Evolutionary conservation across 2,888 invertebrate genomes (phyloP).

Genomic region (Pycnomerus fuliginosus): DNA sequence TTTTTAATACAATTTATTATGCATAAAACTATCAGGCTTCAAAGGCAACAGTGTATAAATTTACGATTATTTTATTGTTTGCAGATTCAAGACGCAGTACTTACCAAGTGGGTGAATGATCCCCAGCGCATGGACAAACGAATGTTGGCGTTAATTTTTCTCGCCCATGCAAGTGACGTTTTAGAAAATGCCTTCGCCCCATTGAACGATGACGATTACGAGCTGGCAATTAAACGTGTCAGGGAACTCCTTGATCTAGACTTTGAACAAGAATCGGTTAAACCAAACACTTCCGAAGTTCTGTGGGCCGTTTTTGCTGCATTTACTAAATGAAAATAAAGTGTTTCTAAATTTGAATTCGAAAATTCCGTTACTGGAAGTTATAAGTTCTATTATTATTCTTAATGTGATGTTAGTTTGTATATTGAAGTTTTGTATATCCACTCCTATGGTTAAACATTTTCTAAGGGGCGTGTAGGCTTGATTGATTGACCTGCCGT

Average conservation of each 20-base stretch:
- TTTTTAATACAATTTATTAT: no score
- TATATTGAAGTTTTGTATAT: constrained; percentile 22
- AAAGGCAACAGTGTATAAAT: no score
- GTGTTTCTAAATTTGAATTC: constrained; percentile 4
- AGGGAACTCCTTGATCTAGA: constrained; percentile 94
- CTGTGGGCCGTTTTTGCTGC: constrained; percentile 99
- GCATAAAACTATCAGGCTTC: no score
- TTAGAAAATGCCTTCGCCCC: constrained; percentile 99
- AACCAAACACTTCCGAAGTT: constrained; percentile 87
- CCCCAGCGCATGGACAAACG: constrained; percentile 97
- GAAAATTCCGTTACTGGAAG: constrained; percentile 5
- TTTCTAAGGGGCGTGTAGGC: no score
- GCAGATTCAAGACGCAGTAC: constrained; percentile 94
- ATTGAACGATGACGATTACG: constrained; percentile 95
- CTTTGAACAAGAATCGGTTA: constrained; percentile 93
- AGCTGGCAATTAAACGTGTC: constrained; percentile 96
- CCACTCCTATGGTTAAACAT: no score
- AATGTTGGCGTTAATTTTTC: constrained; percentile 86
- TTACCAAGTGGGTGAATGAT: constrained; percentile 96
- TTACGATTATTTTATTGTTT: no score
- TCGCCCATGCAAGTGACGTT: constrained; percentile 98
- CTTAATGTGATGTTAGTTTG: constrained; percentile 26
- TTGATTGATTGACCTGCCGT: no score
- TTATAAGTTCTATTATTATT: constrained; percentile 22
- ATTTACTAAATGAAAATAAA: constrained; percentile 82